These are phyloP conservation scores for Cheumatopsyche charites DNA, from an alignment of 1,140 invertebrate genomes.

Conservation along the genomic window DNA sequence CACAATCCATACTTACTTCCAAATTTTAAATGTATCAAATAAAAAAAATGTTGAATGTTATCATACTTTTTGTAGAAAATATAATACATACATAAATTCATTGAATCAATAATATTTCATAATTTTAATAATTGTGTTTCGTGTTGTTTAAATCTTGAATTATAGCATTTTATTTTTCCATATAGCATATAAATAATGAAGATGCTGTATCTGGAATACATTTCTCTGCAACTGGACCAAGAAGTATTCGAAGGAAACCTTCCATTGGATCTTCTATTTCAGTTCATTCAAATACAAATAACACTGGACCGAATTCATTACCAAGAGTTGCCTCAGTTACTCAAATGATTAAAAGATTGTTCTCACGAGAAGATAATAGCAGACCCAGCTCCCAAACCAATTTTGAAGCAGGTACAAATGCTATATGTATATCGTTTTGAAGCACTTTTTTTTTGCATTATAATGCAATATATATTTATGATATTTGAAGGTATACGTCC, in stretches of 20 bases:
- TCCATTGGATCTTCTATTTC: slow-evolving; percentile 60
- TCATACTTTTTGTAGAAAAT: too few species aligned
- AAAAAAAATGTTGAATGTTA: too few species aligned
- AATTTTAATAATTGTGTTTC: too few species aligned
- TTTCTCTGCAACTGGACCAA: slow-evolving; percentile 69
- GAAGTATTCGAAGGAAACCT: slow-evolving; percentile 57
- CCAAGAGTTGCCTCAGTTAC: slow-evolving; percentile 75
- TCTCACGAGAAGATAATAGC: slow-evolving; percentile 71
- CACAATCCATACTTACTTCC: too few species aligned
- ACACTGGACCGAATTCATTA: slow-evolving; percentile 65
- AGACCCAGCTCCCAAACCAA: slow-evolving; percentile 53
- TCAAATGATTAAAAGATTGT: slow-evolving; percentile 74
- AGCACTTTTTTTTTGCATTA: background rate
- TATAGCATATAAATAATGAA: slow-evolving; percentile 63
- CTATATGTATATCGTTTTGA: slow-evolving; percentile 24
- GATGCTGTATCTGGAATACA: slow-evolving; percentile 73
- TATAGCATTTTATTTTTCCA: slow-evolving; percentile 2
- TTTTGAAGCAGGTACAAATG: slow-evolving; percentile 49
- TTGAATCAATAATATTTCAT: too few species aligned
- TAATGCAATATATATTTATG: background rate
- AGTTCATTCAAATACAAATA: slow-evolving; percentile 58
- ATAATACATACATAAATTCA: too few species aligned
- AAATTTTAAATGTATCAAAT: too few species aligned
- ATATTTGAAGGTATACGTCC: slow-evolving; percentile 5
- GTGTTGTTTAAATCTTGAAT: too few species aligned